Evolutionary conservation across 30 jellyfish, hydroid and myxozoan genomes (phyloP).

Genomic region (Hydractinia symbiolongicarpus): DNA sequence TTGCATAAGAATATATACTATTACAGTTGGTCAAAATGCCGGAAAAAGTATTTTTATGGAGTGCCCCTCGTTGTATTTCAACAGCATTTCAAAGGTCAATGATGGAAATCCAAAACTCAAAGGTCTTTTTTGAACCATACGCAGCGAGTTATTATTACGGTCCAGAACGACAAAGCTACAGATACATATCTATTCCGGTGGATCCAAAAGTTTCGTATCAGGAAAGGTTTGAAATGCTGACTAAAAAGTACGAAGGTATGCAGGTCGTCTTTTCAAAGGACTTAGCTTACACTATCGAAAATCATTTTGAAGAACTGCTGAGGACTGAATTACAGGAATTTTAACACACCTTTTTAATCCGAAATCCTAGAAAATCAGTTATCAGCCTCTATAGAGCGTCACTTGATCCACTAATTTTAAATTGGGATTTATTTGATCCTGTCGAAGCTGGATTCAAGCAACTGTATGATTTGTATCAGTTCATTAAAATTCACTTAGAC

Average conservation of each 20-base stretch:
- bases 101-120: constrained; percentile 57
- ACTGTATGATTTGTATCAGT: constrained; percentile 34
- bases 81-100: constrained; percentile 78
- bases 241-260: constrained; percentile 40
- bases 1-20: too few relatives aligned
- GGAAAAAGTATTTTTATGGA: constrained; percentile 60
- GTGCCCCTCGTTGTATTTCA: constrained; percentile 70
- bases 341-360: constrained; percentile 62
- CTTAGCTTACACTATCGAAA: constrained; percentile 49
- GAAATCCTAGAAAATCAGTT: constrained; percentile 63
- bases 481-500: constrained; percentile 22
- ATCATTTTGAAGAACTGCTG: constrained; percentile 37
- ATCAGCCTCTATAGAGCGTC: constrained; percentile 61
- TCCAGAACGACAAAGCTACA: constrained; percentile 59
- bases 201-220: constrained; percentile 27
- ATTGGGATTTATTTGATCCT: constrained; percentile 67
- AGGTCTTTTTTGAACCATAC: constrained; percentile 65
- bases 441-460: constrained; percentile 42
- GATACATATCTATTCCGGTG: constrained; percentile 34
- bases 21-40: constrained; percentile 19
- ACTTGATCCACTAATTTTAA: constrained; percentile 43
- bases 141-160: constrained; percentile 56
- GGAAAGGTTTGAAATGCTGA: constrained; percentile 22
- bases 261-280: constrained; percentile 46
- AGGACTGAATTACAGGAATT: constrained; percentile 25